A percentile compares a stretch with the other conserved stretches of the same genome.
These are phyloP conservation scores for Trichacis sp. DNA, from an alignment of 2,888 invertebrate genomes.

Conservation along the genomic window DNA sequence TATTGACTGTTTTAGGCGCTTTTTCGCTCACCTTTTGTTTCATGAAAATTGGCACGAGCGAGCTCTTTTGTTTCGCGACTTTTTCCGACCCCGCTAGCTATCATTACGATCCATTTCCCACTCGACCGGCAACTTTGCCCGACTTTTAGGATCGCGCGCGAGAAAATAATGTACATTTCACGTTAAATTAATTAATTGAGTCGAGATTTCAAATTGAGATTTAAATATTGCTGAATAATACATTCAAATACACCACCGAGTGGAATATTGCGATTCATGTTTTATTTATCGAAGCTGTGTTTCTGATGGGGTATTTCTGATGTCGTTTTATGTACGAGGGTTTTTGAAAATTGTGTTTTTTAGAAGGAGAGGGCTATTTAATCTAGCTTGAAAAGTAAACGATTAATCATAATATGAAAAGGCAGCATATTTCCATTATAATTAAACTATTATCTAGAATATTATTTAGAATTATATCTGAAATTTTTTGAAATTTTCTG, in stretches of 20 bases:
- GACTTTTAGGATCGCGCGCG: too few species aligned
- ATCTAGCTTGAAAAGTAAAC: too few species aligned
- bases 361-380: too few species aligned
- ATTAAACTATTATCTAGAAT: too few species aligned
- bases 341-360: too few species aligned
- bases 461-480: too few species aligned
- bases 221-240: slow-evolving; percentile 31
- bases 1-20: slow-evolving; percentile 10
- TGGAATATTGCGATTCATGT: slow-evolving; percentile 22
- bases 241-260: slow-evolving; percentile 27
- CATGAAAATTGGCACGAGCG: slow-evolving; percentile 14
- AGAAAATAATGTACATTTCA: neutral
- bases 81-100: neutral
- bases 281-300: slow-evolving; percentile 25
- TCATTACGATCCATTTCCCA: neutral
- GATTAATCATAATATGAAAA: too few species aligned
- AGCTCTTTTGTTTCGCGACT: neutral
- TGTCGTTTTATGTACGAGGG: neutral
- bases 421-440: too few species aligned
- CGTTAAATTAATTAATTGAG: slow-evolving; percentile 16
- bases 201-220: slow-evolving; percentile 15
- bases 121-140: neutral
- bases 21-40: slow-evolving; percentile 2
- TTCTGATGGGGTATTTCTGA: neutral
- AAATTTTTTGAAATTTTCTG: too few species aligned